These are phyloP conservation scores for Ennomos fuscantarius DNA, from an alignment of 2,888 invertebrate genomes.

Conservation along the genomic window DNA sequence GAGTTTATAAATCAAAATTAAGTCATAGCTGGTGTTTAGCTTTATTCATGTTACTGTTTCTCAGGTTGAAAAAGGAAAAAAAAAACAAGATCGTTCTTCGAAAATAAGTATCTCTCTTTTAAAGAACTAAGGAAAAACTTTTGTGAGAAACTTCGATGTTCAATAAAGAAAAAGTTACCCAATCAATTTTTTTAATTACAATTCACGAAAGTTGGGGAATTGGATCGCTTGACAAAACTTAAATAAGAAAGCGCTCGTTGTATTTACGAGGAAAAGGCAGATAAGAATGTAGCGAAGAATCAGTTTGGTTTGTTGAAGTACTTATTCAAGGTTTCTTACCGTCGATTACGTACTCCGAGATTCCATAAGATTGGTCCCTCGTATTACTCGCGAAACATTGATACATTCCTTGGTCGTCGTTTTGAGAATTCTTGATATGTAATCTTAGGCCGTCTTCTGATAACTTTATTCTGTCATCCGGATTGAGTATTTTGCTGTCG, in stretches of 20 bases:
- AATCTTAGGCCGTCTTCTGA: conserved; percentile 78
- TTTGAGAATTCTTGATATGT: conserved; percentile 88
- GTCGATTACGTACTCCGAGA: conserved; percentile 92
- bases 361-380: conserved; percentile 93
- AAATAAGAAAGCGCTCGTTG: conserved; percentile 20
- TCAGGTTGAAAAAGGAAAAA: conserved; percentile 12
- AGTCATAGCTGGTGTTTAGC: too few species aligned
- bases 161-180: conserved; percentile 50
- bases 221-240: conserved; percentile 18
- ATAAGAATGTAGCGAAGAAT: conserved; percentile 22
- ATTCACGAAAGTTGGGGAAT: conserved; percentile 33
- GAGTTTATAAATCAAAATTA: too few species aligned
- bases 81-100: conserved; percentile 16
- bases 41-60: neutral
- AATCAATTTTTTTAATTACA: conserved; percentile 56
- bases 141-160: conserved; percentile 45
- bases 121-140: conserved; percentile 38
- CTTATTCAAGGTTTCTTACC: conserved; percentile 81
- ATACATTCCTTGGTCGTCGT: conserved; percentile 95
- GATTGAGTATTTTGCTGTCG: conserved; percentile 87
- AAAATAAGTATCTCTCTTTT: conserved; percentile 34
- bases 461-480: conserved; percentile 85
- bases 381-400: conserved; percentile 95
- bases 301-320: conserved; percentile 21
- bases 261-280: conserved; percentile 25